phyloP scores from a whole-genome alignment of 2,113 vertebrate species.

The Malurus alboscapulatus region DNA sequence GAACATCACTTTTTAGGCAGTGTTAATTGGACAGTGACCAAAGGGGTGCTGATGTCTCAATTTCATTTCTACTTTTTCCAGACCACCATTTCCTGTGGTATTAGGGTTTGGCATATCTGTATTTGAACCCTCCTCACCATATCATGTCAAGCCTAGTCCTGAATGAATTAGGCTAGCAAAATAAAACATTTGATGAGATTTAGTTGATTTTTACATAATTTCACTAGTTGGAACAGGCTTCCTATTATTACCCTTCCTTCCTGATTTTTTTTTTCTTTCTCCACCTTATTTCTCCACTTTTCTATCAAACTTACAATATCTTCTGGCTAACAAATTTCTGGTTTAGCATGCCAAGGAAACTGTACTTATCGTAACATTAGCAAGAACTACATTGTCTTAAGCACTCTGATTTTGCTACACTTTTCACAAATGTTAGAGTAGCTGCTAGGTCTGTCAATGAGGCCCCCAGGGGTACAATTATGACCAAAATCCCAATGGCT shows the following conservation, averaged over 20 bases:
- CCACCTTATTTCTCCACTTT: not conserved
- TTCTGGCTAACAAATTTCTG: not conserved
- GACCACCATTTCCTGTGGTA: not conserved
- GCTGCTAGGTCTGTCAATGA: not conserved
- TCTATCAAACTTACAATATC: not conserved
- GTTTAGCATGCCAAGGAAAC: not conserved
- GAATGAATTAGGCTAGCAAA: not conserved
- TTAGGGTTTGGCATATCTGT: not conserved
- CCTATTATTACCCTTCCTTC: not conserved
- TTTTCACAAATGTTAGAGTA: not conserved
- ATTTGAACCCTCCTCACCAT: not conserved
- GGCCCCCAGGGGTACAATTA: not conserved
- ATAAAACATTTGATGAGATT: not conserved
- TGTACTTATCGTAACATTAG: not conserved
- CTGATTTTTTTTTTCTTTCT: not conserved
- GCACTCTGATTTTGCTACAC: not conserved
- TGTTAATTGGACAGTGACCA: not conserved
- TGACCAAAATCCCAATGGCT: not conserved
- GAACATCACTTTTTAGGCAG: not conserved
- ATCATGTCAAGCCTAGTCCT: not conserved
- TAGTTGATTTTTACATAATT: not conserved
- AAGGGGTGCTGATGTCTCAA: not conserved
- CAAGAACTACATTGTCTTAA: not conserved
- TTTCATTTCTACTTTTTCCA: not conserved
- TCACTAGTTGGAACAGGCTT: not conserved